phyloP scores from a whole-genome alignment of 2,797 vertebrate species.

The Otolemur crassicaudatus region DNA sequence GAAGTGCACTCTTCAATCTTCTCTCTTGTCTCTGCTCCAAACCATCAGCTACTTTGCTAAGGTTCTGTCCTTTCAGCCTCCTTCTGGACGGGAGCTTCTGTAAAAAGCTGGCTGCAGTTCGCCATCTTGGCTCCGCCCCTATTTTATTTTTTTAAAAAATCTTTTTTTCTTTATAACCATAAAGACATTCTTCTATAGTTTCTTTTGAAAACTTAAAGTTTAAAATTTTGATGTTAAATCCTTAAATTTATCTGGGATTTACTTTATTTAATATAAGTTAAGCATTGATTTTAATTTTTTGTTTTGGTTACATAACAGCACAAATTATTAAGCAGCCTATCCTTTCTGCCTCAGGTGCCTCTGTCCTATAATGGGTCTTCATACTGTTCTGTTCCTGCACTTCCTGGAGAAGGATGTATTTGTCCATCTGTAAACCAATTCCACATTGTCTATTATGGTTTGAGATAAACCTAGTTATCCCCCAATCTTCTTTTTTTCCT shows the following conservation, averaged over 20 bases:
- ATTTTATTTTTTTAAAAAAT: neutral
- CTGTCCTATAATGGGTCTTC: neutral
- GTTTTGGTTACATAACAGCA: neutral
- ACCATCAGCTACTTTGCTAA: no score
- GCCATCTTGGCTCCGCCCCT: no score
- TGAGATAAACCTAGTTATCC: neutral
- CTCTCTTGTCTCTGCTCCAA: no score
- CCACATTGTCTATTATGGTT: neutral
- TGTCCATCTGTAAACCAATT: neutral
- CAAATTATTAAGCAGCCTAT: neutral
- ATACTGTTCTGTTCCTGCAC: neutral
- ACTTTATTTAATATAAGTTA: neutral
- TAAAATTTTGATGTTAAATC: constrained; percentile 3
- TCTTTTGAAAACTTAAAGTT: neutral
- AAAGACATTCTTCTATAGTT: neutral
- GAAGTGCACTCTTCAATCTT: no score
- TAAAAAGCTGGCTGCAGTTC: no score
- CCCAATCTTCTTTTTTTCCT: neutral
- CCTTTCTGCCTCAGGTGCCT: neutral
- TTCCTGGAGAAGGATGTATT: neutral
- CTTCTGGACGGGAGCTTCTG: no score
- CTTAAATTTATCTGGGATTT: neutral
- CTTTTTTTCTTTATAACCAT: neutral
- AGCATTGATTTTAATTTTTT: constrained; percentile 24
- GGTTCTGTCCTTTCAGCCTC: no score